Base-by-base conservation (phyloP, 2,113 vertebrate species). In the Tachysurus fulvidraco region DNA sequence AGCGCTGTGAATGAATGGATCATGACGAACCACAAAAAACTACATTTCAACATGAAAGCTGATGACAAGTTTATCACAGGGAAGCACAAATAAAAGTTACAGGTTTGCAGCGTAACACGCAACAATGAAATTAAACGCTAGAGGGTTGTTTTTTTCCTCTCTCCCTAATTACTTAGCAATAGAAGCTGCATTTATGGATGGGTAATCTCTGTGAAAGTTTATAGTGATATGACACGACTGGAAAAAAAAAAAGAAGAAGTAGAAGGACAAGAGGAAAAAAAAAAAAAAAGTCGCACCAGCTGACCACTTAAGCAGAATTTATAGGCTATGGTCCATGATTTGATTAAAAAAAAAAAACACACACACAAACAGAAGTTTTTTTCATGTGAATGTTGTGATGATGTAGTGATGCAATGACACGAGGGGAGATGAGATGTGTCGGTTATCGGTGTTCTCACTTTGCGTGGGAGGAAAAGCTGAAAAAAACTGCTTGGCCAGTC, bases 1-100 rank as follows among this genome's bases (percentile, higher is more conserved):
- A 88, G 87, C 44, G 19, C 62, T 13, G 54, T 41, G 64, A 74
- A 88, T 85, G 83, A 88, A 88, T 85, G 87, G 86, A 83, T 83
- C 81, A 85, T 81, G 87, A 41, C 46, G 57, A 54, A 74, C n/a
- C 77, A 60, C 82, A 30, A 74, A 81, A 73, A 88, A 84, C 77
- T 64, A 85, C 81, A 73, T 71, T 74, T 65, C 79, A 62, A 82
- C 87, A 85, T 88, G 62, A 85, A 78, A 87, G 83, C 76, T 79
- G 77, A 83, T 83, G 80, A 81, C 87, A 67, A 86, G 71, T 88
- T 83, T 87, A 87, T 77, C 86, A 87, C 46, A 2, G 71, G 28
- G 46, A 28, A 78, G 46, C 54, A 60, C 57, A 78, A 83, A 83
- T 65, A 74, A 83, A 86, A 81, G 60, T 79, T 83, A 83, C 82